Conservation (phyloP, 2,113 vertebrate species). For the Oriolus oriolus region DNA sequence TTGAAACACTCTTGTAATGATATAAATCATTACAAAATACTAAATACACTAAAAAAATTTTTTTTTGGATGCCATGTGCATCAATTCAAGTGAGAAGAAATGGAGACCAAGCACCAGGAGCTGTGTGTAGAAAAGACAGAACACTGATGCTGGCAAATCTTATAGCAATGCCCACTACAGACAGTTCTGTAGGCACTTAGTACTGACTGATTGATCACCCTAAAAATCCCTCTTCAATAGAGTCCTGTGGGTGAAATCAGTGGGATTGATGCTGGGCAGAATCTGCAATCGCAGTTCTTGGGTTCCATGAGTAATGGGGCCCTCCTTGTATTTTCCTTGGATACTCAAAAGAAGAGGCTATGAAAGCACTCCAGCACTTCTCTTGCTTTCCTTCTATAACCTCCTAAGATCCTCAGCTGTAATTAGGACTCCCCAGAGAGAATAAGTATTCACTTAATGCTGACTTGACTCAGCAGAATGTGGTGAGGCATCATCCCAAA, state of each 20-base stretch:
- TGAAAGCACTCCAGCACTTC: background rate
- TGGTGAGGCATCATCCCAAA: background rate
- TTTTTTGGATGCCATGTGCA: background rate
- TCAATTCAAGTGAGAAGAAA: background rate
- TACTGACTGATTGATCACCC: background rate
- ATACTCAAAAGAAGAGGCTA: background rate
- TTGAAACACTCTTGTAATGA: background rate
- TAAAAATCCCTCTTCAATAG: background rate
- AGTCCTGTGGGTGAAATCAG: background rate
- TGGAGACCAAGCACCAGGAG: background rate
- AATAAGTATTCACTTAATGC: background rate
- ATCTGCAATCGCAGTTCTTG: background rate
- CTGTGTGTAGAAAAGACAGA: background rate
- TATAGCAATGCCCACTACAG: background rate
- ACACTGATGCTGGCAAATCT: background rate
- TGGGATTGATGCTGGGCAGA: background rate
- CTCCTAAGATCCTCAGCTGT: background rate
- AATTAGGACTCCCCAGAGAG: background rate
- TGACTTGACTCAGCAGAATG: constrained; percentile 27
- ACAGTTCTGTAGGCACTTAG: background rate
- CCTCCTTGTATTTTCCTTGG: background rate
- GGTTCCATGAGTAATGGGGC: background rate
- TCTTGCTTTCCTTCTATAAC: background rate
- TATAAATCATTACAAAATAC: background rate
- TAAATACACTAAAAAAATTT: background rate